Percentiles rank a stretch among this genome's conserved stretches.
These are phyloP conservation scores for Eremobia ochroleuca DNA, from an alignment of 2,888 invertebrate species.

Conservation along the genomic window DNA sequence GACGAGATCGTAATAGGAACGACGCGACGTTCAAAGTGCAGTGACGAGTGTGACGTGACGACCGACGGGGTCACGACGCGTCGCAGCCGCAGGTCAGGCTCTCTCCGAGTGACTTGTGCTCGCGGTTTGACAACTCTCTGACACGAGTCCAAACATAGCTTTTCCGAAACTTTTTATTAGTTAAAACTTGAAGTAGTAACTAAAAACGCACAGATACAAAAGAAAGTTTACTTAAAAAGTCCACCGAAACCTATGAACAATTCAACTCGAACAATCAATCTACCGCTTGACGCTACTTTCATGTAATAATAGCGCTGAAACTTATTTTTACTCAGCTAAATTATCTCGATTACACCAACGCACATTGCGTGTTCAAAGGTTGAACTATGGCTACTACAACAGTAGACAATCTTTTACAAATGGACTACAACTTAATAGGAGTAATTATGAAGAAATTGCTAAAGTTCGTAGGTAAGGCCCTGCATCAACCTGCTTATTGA, in stretches of 20 bases:
- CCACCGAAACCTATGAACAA: conserved; percentile 18
- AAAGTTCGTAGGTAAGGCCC: neutral
- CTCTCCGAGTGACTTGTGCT: neutral
- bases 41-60: neutral
- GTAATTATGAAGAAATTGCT: neutral
- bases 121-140: neutral
- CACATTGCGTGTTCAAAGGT: neutral
- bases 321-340: neutral
- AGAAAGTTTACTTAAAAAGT: conserved; percentile 23
- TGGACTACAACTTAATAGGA: neutral
- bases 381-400: neutral
- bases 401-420: neutral
- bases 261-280: conserved; percentile 5
- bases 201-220: conserved; percentile 17
- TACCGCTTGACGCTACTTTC: conserved; percentile 6
- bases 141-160: neutral
- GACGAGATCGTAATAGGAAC: conserved; percentile 23
- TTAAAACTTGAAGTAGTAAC: conserved; percentile 23
- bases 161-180: conserved; percentile 10
- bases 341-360: conserved; percentile 13
- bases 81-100: neutral
- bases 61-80: neutral
- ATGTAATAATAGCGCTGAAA: neutral
- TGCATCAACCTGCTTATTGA: neutral
- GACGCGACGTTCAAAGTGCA: conserved; percentile 9